Percentiles rank a stretch among this genome's conserved stretches.
Conservation (phyloP, 2,797 vertebrate genomes). For the Sebastes trivittatus region DNA sequence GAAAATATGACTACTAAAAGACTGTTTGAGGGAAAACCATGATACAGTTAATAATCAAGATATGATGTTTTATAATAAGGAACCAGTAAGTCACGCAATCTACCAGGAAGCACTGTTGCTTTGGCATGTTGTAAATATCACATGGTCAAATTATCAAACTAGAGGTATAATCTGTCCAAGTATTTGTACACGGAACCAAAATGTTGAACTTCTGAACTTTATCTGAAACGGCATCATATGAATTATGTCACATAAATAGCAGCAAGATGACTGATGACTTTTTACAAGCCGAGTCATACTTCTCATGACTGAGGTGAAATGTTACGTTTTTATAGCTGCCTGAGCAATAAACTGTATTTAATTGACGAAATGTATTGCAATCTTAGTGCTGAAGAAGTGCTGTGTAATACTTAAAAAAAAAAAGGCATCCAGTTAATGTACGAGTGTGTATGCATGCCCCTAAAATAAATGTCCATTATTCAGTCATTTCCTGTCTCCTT, state of each 20-base stretch:
- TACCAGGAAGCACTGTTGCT: slow-evolving; percentile 21
- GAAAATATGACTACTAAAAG: neutral
- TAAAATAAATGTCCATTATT: neutral
- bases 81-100: neutral
- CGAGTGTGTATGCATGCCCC: neutral
- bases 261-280: neutral
- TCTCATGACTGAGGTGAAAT: neutral
- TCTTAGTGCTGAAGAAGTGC: neutral
- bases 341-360: neutral
- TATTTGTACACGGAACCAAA: neutral
- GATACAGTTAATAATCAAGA: slow-evolving; percentile 4
- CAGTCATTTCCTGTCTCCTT: slow-evolving; percentile 4
- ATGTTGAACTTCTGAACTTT: neutral
- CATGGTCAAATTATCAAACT: neutral
- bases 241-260: neutral
- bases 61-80: neutral
- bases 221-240: neutral
- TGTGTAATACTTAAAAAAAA: neutral
- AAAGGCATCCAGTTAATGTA: neutral
- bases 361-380: neutral
- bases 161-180: neutral
- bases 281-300: neutral
- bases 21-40: neutral
- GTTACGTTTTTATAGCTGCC: neutral
- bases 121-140: slow-evolving; percentile 4